A percentile compares a stretch with the other conserved stretches of the same genome.
These are phyloP conservation scores for Nomada flava DNA, from an alignment of 2,888 invertebrate genomes.

Conservation along the genomic window DNA sequence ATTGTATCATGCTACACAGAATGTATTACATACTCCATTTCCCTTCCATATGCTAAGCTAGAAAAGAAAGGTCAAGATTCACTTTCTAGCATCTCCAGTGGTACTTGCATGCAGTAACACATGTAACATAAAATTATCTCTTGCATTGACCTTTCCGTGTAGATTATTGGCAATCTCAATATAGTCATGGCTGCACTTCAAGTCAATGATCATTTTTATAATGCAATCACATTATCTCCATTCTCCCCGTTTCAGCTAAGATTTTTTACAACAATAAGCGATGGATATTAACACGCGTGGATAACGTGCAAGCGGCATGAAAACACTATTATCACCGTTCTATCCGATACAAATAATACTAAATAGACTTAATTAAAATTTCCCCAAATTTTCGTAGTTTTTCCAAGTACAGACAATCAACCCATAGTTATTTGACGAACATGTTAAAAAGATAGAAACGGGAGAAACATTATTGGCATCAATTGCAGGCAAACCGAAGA, in stretches of 20 bases:
- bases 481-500: constrained; percentile 91
- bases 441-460: background rate
- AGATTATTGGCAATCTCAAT: constrained; percentile 34
- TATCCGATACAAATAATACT: background rate
- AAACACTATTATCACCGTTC: background rate
- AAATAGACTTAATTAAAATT: background rate
- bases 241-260: constrained; percentile 1
- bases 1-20: constrained; percentile 1
- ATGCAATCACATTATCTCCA: constrained; percentile 9
- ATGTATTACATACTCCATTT: background rate
- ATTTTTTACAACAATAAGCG: background rate
- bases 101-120: background rate
- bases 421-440: constrained; percentile 23
- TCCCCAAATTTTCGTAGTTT: background rate
- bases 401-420: constrained; percentile 13
- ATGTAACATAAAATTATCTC: constrained; percentile 40
- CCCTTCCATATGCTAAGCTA: constrained; percentile 3
- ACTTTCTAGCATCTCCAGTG: constrained; percentile 20
- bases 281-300: constrained; percentile 5
- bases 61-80: constrained; percentile 38
- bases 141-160: constrained; percentile 55
- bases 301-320: background rate
- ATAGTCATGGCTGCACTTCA: constrained; percentile 34
- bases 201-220: constrained; percentile 36
- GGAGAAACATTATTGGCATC: constrained; percentile 1